Evolutionary conservation across 2,888 invertebrate species (phyloP), one percentile per base, ranked within the genome.

Genomic region (Ophioninae sp.): DNA sequence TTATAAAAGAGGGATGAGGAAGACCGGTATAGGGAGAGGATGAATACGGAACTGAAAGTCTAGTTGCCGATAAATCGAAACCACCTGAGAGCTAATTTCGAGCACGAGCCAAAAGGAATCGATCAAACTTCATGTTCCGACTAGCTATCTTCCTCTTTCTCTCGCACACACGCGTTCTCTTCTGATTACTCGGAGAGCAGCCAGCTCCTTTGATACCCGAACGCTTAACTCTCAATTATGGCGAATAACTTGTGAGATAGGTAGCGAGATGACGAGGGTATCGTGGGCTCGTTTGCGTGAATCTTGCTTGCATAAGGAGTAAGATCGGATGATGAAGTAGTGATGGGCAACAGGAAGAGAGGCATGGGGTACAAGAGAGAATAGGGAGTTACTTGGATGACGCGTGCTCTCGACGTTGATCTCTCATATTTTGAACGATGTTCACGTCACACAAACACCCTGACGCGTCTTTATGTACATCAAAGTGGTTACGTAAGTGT

Each of bases 11-110:
- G 59, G n/a, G 10, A 63, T 30, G 22, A 39, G n/a, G 67, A 63
- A 61, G 10, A 17, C 58, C 64, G 30, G 30, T 30, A 61, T 37
- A 44, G 76, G 61, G 41, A 59, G 67, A 22, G 20, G 73, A 69
- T 63, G 59, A 37, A 64, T 41, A 39, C 69, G 63, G 81, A 68
- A 64, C 74, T 65, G 64, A 69, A 81, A 81, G 81, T 75, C 81
- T 73, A 74, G 69, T 75, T 58, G 74, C 78, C 81, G 81, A 84
- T 84, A 84, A 84, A 84, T 81, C 84, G 84, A 84, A 84, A 71
- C 81, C 81, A 79, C 84, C 75, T 81, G 75, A 84, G 84, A 84
- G 84, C 84, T 84, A 84, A 84, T 84, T 84, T 84, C 75, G 79
- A 81, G 73, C 83, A 84, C 81, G 79, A 79, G 75, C 63, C 81